Base-by-base conservation (phyloP, 2,797 vertebrate genomes). In the Sebastes hubbsi region DNA sequence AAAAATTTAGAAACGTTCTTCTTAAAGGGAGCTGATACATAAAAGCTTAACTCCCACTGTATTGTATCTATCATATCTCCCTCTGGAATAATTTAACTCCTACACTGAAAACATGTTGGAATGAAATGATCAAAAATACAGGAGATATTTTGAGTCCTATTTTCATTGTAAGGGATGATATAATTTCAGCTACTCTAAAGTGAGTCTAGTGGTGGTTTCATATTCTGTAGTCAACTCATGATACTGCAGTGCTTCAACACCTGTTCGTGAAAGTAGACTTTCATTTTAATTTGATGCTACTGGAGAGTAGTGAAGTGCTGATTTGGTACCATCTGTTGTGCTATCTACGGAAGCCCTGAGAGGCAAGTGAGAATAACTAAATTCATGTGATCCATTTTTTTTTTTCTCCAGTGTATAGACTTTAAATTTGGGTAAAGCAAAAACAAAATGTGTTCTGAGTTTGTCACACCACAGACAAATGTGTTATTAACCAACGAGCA, bases 321-420 rank as follows among this genome's bases (percentile, higher is more conserved):
- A 72, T 24, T 2, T 38, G 32, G 27, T 13, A 61, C 77, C 81
- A 86, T 84, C 70, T 84, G 83, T 71, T 78, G n/a, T 22, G 52
- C 20, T 54, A 20, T 30, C 58, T 68, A 29, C 7, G 13, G 25
- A 58, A 58, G 55, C 55, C 55, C 25, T 58, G 55, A 58, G 55
- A 58, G 55, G 65, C 14, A n/a, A 54, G 9, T 32, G 32, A 30
- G 49, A 61, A 61, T 12, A 20, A 60, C 27, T 49, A 20, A 49
- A 9, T 30, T 30, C 58, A 10, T 9, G 29, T 32, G 59, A 54
- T 32, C 59, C 10, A 20, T 60, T 30, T 30, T 18, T 27, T 25
- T 58, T 29, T 49, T 8, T 20, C 18, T 59, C 24, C 12, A 25
- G 22, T 14, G 54, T 56, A 25, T 56, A 14, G 18, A 49, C 46